A percentile compares a stretch with the other conserved stretches of the same genome.
phyloP scores from a whole-genome alignment of 2,113 vertebrate species.

The Calyptomena viridis region DNA sequence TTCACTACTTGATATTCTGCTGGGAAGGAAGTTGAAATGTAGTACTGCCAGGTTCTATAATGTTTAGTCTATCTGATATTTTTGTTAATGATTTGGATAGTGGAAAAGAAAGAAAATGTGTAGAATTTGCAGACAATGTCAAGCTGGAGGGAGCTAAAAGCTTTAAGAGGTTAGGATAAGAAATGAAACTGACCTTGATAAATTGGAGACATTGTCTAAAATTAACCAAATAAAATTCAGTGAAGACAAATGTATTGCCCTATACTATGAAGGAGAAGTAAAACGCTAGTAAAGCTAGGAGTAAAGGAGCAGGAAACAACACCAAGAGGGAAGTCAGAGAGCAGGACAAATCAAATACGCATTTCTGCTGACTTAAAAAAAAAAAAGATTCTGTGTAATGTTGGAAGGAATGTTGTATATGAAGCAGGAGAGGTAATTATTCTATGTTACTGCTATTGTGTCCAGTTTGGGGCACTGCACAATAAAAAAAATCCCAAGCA shows the following conservation, averaged over 20 bases:
- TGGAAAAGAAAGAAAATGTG: conserved; percentile 17
- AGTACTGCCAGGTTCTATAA: not conserved
- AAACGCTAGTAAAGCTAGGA: not conserved
- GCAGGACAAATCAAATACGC: not conserved
- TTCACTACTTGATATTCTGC: not conserved
- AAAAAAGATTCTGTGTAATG: not conserved
- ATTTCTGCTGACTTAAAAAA: not conserved
- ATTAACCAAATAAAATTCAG: not conserved
- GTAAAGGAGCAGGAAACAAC: not conserved
- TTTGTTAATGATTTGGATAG: conserved; percentile 40
- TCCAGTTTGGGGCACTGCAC: not conserved
- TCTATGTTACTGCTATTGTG: not conserved
- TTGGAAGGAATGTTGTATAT: not conserved
- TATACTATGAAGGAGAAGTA: not conserved
- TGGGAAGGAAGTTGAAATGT: conserved; percentile 1
- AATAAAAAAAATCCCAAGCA: not conserved
- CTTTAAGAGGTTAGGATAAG: conserved; percentile 25
- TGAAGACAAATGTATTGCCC: not conserved
- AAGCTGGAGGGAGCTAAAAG: conserved; percentile 18
- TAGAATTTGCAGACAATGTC: not conserved
- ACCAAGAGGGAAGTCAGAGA: not conserved
- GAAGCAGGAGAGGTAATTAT: not conserved
- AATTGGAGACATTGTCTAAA: conserved; percentile 30
- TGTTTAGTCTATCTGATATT: conserved; percentile 56
- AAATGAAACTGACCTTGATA: conserved; percentile 23